Evolutionary conservation across 2,888 invertebrate genomes (phyloP), one percentile per base, ranked within the genome.

Genomic region (Mechanitis mazaeus): DNA sequence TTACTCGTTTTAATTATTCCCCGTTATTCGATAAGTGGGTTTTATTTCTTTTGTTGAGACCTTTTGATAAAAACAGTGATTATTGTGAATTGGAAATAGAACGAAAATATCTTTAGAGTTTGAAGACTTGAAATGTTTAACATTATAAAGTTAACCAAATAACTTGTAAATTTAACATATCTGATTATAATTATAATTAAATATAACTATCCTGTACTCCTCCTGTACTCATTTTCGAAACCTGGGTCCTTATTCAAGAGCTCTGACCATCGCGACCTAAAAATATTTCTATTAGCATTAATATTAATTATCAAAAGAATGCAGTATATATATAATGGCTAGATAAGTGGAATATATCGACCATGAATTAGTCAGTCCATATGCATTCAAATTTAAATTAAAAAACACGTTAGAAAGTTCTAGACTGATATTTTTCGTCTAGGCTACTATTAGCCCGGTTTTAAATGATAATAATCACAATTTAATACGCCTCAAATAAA

Each of bases 361-460:
- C 62, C 55, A 56, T 56, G 58, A 64, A 67, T 61, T 60, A 59
- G 57, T 55, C 55, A 54, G 47, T 54, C 64, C 59, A 58, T 58
- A 65, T 63, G 62, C 66, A 59, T 53, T 65, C 56, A 64, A 64
- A 63, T 58, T 64, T 61, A 60, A 65, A 63, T 62, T 63, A 66
- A 67, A 66, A 64, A 67, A 67, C 54, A 58, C 63, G 68, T 71
- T 71, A 70, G 69, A 71, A 69, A 71, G 69, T 69, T 65, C 62
- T 65, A 65, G 64, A 63, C 67, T 56, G 63, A 55, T 46, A n/a
- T 50, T 50, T 50, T 50, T 50, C 50, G 50, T 50, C 50, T 33
- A 42, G 56, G 33, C 45, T 42, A 50, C 33, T 20, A 56, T 56
- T 45, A 53, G 53, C 56, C 45, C 35, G 35, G 45, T 35, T 54